Evolutionary conservation across 1,140 invertebrate genomes (phyloP).

Genomic region (Antheraea mylitta): DNA sequence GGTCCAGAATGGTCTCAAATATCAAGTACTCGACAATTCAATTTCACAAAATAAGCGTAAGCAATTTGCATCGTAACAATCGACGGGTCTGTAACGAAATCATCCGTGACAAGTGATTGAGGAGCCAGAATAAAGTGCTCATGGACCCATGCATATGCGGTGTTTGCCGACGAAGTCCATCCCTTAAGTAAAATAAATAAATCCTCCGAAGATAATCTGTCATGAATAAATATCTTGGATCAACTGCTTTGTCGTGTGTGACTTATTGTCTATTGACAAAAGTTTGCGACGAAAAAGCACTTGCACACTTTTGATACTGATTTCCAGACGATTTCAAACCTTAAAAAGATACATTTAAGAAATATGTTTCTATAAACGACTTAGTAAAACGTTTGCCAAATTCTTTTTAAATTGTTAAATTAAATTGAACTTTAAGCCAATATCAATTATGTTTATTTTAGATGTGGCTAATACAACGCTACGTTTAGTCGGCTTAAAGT

Average conservation of each 20-base stretch:
- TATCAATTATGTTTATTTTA: neutral
- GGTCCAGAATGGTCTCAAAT: conserved; percentile 42
- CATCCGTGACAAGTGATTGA: conserved; percentile 3
- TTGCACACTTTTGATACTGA: neutral
- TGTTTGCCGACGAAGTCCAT: conserved; percentile 57
- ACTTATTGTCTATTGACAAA: conserved; percentile 66
- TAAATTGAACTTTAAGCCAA: conserved; percentile 7
- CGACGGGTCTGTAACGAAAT: conserved; percentile 38
- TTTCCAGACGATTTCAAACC: conserved; percentile 8
- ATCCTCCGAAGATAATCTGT: conserved; percentile 57
- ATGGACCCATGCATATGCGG: conserved; percentile 30
- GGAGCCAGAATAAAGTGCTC: conserved; percentile 56
- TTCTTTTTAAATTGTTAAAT: neutral
- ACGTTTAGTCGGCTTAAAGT: conserved; percentile 63
- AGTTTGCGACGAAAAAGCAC: conserved; percentile 26
- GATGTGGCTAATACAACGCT: conserved; percentile 18
- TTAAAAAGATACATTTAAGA: neutral
- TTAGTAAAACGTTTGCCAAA: conserved; percentile 11
- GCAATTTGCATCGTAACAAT: conserved; percentile 51
- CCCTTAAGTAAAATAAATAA: conserved; percentile 56
- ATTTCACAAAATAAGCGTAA: conserved; percentile 44
- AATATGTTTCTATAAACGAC: neutral
- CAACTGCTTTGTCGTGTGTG: conserved; percentile 56
- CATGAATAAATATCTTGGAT: conserved; percentile 68
- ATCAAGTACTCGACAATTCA: conserved; percentile 59